phyloP scores from a whole-genome alignment of 2,888 invertebrate genomes.

The Megamerina dolium region DNA sequence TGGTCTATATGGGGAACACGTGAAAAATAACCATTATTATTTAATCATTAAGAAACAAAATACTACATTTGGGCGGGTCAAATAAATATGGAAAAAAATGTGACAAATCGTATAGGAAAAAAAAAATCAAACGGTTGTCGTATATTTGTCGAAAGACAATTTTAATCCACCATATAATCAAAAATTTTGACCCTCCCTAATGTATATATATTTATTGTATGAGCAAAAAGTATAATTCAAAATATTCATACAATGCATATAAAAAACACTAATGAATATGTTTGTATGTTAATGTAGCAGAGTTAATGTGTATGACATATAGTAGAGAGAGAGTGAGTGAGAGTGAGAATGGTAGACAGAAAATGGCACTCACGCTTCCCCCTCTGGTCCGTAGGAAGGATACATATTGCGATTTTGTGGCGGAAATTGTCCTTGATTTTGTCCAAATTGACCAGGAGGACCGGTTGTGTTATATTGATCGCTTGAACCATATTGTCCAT shows the following conservation, averaged over 20 bases:
- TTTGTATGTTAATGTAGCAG: too few relatives aligned
- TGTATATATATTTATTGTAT: too few relatives aligned
- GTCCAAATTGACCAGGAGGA: constrained; percentile 56
- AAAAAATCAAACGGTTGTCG: constrained; percentile 19
- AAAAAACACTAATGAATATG: too few relatives aligned
- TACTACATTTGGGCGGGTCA: background rate
- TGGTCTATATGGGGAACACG: constrained; percentile 31
- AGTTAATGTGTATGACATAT: too few relatives aligned
- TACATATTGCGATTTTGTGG: constrained; percentile 73
- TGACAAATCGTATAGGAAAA: constrained; percentile 4
- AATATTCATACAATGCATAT: too few relatives aligned
- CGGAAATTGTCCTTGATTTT: constrained; percentile 56
- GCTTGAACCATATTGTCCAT: constrained; percentile 63
- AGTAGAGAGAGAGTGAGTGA: too few relatives aligned
- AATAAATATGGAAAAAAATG: background rate
- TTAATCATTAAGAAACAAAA: background rate
- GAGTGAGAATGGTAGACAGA: constrained; percentile 16
- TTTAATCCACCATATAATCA: too few relatives aligned
- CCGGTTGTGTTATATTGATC: constrained; percentile 56
- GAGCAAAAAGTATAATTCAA: too few relatives aligned
- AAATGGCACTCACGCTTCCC: constrained; percentile 55
- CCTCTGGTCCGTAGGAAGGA: constrained; percentile 69
- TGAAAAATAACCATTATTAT: too few relatives aligned
- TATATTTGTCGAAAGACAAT: too few relatives aligned
- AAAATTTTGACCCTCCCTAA: too few relatives aligned